phyloP scores from a whole-genome alignment of 2,797 vertebrate species.

The Helicolenus hilgendorfi region DNA sequence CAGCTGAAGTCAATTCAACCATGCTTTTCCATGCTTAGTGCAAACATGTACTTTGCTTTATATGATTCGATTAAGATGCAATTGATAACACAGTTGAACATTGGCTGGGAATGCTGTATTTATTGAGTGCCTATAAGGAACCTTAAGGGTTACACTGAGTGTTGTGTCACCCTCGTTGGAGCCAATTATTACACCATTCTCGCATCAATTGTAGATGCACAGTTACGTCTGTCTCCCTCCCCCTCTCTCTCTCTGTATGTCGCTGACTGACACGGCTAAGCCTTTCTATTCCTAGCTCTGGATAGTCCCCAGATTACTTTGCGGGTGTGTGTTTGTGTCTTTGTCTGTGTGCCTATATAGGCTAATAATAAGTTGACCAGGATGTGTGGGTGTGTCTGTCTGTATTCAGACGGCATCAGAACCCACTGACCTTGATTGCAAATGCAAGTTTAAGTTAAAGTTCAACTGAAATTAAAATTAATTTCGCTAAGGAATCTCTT shows the following conservation, averaged over 20 bases:
- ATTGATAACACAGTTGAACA: not conserved
- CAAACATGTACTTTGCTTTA: not conserved
- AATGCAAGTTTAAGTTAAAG: not conserved
- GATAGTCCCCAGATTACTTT: conserved; percentile 87
- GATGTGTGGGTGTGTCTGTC: not conserved
- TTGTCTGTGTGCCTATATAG: conserved; percentile 2
- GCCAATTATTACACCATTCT: conserved; percentile 40
- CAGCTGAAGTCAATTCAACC: not conserved
- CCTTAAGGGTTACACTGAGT: not conserved
- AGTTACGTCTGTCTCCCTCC: conserved; percentile 6
- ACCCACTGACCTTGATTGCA: not conserved
- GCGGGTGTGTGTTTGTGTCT: conserved; percentile 40
- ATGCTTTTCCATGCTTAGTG: not conserved
- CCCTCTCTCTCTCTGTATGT: conserved; percentile 15
- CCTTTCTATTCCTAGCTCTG: conserved; percentile 89
- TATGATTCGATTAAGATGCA: not conserved
- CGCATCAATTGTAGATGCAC: conserved; percentile 43
- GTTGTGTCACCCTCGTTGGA: conserved; percentile 17
- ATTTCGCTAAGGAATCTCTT: not conserved
- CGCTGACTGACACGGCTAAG: conserved; percentile 81
- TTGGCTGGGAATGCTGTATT: not conserved
- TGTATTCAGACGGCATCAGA: not conserved
- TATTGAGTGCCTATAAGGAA: not conserved
- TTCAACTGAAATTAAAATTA: not conserved
- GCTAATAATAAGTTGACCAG: conserved; percentile 38